A percentile compares a stretch with the other conserved stretches of the same genome.
phyloP scores from a whole-genome alignment of 2,113 vertebrate species.

The Zootoca vivipara region DNA sequence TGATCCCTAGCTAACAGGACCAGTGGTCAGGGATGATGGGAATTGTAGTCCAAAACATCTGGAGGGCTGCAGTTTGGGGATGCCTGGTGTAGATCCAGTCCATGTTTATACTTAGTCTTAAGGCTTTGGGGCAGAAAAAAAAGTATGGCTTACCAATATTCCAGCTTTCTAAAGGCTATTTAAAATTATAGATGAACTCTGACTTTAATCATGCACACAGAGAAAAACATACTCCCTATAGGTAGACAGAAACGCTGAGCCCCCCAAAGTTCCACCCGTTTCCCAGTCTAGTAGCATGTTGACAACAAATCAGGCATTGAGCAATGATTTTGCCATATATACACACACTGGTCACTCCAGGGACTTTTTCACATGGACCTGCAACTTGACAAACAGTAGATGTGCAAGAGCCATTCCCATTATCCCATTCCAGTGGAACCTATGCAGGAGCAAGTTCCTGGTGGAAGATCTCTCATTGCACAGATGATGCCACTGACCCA shows the following conservation, averaged over 20 bases:
- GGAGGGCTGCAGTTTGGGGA: too few relatives aligned
- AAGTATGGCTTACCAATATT: background rate
- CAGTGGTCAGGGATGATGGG: too few relatives aligned
- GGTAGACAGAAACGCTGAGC: background rate
- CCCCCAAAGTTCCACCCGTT: conserved; percentile 39
- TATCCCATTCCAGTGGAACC: background rate
- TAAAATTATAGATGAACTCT: background rate
- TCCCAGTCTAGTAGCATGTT: conserved; percentile 62
- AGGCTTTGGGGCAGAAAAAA: background rate
- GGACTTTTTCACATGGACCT: background rate
- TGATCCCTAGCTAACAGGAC: too few relatives aligned
- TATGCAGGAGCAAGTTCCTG: background rate
- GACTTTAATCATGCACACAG: background rate
- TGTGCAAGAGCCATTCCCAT: background rate
- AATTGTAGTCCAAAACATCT: too few relatives aligned
- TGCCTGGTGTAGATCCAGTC: too few relatives aligned
- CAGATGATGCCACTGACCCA: conserved; percentile 46
- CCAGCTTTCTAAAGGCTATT: background rate
- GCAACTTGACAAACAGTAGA: background rate
- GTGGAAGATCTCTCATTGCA: conserved; percentile 42
- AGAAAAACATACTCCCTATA: background rate
- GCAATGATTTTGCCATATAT: conserved; percentile 4
- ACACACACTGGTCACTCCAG: background rate
- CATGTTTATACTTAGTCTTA: too few relatives aligned
- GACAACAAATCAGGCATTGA: conserved; percentile 50